Percentiles rank a stretch among this genome's conserved stretches.
phyloP scores from a whole-genome alignment of 2,888 invertebrate genomes.

The Escarpia spicata region DNA sequence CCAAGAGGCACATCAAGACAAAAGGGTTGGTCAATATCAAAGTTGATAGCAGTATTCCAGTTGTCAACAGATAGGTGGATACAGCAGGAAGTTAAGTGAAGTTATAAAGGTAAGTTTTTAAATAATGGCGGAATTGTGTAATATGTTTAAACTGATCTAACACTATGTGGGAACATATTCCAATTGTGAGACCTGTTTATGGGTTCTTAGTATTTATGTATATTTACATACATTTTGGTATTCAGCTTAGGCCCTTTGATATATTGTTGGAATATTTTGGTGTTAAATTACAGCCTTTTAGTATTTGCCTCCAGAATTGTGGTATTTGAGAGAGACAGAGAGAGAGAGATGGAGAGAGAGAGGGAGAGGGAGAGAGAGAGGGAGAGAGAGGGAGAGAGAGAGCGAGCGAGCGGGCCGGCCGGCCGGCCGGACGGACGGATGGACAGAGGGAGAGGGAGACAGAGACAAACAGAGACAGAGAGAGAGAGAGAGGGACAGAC shows the following conservation, averaged over 20 bases:
- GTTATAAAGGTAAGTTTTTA: too few species aligned
- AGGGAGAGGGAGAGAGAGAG: slow-evolving; percentile 12
- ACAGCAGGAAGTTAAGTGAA: too few species aligned
- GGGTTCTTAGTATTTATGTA: slow-evolving; percentile 24
- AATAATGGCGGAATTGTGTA: background rate
- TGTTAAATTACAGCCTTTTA: background rate
- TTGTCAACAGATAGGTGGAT: too few species aligned
- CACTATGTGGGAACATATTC: too few species aligned
- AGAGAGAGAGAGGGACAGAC: background rate
- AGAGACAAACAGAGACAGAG: background rate
- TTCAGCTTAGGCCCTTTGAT: background rate
- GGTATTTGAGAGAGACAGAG: background rate
- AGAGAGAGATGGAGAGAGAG: background rate
- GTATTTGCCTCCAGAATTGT: too few species aligned
- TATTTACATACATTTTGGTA: background rate
- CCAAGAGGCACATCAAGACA: too few species aligned
- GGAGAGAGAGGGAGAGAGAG: slow-evolving; percentile 17
- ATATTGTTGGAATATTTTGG: background rate
- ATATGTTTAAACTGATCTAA: too few species aligned
- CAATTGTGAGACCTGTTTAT: slow-evolving; percentile 31
- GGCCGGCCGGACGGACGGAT: background rate
- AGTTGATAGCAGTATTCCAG: background rate
- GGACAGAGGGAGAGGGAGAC: background rate
- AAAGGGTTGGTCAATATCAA: background rate
- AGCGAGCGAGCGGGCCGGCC: background rate